phyloP scores from a whole-genome alignment of 2,797 vertebrate genomes.

The Cynopterus sphinx region DNA sequence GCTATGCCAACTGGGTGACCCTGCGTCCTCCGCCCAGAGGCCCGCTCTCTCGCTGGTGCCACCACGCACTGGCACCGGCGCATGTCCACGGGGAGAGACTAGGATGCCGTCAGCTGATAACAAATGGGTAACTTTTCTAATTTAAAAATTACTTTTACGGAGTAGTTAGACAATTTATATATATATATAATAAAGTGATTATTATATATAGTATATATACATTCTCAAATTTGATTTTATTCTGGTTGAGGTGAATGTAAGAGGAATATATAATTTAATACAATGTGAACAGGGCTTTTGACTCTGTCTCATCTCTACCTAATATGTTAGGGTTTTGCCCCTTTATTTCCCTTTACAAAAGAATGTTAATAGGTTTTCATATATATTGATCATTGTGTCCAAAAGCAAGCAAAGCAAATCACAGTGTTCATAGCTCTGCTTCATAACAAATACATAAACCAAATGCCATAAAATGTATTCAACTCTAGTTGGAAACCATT shows the following conservation, averaged over 20 bases:
- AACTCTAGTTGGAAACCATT: constrained; percentile 84
- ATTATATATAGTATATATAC: constrained; percentile 87
- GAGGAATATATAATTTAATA: constrained; percentile 83
- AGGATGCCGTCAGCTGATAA: constrained; percentile 69
- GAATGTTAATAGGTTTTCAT: constrained; percentile 82
- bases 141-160: constrained; percentile 81
- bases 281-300: constrained; percentile 79
- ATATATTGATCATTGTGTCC: constrained; percentile 80
- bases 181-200: constrained; percentile 81
- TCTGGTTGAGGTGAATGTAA: constrained; percentile 86
- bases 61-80: constrained; percentile 55
- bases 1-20: constrained; percentile 75
- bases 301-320: constrained; percentile 77
- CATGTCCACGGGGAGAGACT: constrained; percentile 57
- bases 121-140: constrained; percentile 79
- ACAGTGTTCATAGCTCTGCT: constrained; percentile 85
- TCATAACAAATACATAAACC: constrained; percentile 84
- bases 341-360: constrained; percentile 79
- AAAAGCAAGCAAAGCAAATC: constrained; percentile 85
- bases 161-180: constrained; percentile 85
- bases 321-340: constrained; percentile 76
- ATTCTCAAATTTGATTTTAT: constrained; percentile 84
- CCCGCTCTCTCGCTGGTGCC: constrained; percentile 47
- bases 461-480: constrained; percentile 87
- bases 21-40: constrained; percentile 68